Evolutionary conservation across 1,140 invertebrate genomes (phyloP).

Genomic region (Luehdorfia chinensis): DNA sequence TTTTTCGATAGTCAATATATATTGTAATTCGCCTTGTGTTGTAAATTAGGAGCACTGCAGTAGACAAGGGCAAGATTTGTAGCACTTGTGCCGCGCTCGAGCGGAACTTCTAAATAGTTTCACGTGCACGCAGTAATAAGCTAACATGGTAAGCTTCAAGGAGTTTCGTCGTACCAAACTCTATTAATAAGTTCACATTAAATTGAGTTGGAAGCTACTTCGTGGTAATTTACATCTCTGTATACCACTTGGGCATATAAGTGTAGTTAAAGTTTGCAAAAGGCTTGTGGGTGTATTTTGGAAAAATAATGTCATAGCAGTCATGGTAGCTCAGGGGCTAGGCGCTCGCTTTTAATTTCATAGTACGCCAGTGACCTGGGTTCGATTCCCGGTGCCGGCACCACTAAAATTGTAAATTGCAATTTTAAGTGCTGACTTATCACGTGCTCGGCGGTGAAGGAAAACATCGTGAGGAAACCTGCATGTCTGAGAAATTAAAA

Average conservation of each 20-base stretch:
- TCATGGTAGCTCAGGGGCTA: no score
- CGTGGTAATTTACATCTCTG: constrained; percentile 13
- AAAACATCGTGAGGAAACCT: no score
- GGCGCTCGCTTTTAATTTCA: no score
- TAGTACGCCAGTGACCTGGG: no score
- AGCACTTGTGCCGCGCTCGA: constrained; percentile 1
- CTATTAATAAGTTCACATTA: constrained; percentile 16
- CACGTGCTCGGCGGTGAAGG: no score
- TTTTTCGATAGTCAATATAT: not conserved
- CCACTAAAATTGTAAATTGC: no score
- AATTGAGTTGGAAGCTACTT: constrained; percentile 16
- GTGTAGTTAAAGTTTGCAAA: constrained; percentile 12
- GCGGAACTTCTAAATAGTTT: constrained; percentile 19
- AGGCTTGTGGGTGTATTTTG: not conserved
- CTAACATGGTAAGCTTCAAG: constrained; percentile 5
- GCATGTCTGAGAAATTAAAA: no score
- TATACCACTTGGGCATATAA: constrained; percentile 6
- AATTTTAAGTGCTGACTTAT: no score
- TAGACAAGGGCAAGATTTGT: constrained; percentile 13
- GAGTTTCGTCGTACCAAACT: constrained; percentile 7
- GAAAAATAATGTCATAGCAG: not conserved
- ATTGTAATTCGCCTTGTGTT: not conserved
- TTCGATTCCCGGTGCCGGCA: no score
- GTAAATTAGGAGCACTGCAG: constrained; percentile 13
- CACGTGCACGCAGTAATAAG: constrained; percentile 16